These are phyloP conservation scores for Lepus europaeus DNA, from an alignment of 2,113 vertebrate genomes.

Conservation along the genomic window DNA sequence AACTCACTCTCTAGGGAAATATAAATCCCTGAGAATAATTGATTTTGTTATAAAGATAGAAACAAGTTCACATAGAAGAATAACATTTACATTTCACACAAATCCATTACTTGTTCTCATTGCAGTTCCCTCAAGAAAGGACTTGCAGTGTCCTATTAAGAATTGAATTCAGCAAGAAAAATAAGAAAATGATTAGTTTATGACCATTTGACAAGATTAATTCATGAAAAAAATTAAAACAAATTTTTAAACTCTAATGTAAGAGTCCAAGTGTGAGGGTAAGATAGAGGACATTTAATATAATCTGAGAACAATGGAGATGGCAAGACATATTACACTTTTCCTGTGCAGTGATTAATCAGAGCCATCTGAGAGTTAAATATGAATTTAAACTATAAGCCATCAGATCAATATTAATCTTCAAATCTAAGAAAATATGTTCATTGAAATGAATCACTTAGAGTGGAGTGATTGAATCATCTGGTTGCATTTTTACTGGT, in stretches of 20 bases:
- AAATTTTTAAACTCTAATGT: conserved; percentile 13
- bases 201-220: not conserved
- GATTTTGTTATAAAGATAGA: not conserved
- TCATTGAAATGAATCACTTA: conserved; percentile 15
- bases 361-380: conserved; percentile 47
- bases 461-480: not conserved
- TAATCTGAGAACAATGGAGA: conserved; percentile 23
- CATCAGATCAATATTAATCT: not conserved
- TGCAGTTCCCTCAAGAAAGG: conserved; percentile 45
- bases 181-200: not conserved
- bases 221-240: not conserved
- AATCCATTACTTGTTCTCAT: conserved; percentile 15
- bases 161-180: conserved; percentile 33
- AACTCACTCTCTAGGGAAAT: not conserved
- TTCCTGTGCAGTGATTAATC: conserved; percentile 17
- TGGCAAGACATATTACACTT: not conserved
- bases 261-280: not conserved
- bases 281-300: not conserved
- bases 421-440: conserved; percentile 6
- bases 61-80: conserved; percentile 15
- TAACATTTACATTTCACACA: conserved; percentile 32
- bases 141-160: conserved; percentile 40
- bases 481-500: conserved; percentile 10
- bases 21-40: not conserved
- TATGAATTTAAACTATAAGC: conserved; percentile 5